Base-by-base conservation (phyloP, 2,888 invertebrate genomes). In the Pristionchus maxplancki region DNA sequence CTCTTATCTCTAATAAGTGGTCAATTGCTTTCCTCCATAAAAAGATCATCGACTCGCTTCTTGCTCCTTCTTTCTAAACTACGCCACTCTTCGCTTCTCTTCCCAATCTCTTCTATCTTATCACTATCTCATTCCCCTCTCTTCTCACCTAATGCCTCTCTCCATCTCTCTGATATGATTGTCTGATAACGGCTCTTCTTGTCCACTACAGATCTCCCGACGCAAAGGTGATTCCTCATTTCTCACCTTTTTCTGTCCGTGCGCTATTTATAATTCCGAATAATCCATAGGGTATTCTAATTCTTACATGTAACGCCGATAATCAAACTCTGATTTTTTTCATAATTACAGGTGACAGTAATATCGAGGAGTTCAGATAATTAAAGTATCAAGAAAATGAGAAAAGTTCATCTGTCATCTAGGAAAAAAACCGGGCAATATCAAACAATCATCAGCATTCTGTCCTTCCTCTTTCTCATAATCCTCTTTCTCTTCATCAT, bases 171-270 rank as follows among this genome's bases (percentile, higher is more conserved):
- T 34, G 53, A 83, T 53, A 20, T 83, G 53, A 50, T 83, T 83
- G 44, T 31, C 58, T 83, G 83, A 83, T 83, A 83, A 83, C 48
- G 20, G 44, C 82, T 82, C 82, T 48, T 24, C 50, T 53, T 83
- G 53, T 83, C 83, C 83, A 83, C 58, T 83, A 53, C 83, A 53
- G 34, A 71, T 71, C 71, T 34, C 37, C 37, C 64, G 5, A 37
- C 8, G 31, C 5, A 15, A 64, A 15, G 64, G 31, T 64, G 71
- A 34, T 71, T 71, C 71, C 34, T 40, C 20, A 17, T 64, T 64
- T 64, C 58, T 64, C 64, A 64, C 71, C 71, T 34, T 37, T 34
- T 71, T 37, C 37, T 37, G 34, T 71, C 58, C n/a, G 5, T 8
- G 58, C n/a, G 58, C 24, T 58, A 58, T 58, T 58, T 58, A n/a